Base-by-base conservation (phyloP, 1,140 invertebrate genomes). In the Calliopsis andreniformis region DNA sequence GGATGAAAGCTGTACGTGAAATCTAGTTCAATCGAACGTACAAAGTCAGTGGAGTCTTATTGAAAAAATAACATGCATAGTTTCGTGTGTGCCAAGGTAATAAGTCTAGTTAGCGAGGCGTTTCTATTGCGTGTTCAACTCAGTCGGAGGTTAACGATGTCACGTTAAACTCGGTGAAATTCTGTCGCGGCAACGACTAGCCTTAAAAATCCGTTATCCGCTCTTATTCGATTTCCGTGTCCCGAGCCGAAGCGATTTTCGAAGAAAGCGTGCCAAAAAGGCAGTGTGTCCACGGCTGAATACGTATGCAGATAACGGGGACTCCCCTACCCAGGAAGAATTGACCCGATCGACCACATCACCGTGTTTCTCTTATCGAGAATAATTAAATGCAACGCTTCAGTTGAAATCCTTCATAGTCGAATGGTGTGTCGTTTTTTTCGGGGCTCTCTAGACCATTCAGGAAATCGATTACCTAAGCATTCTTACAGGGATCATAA, bases 241-340 rank as follows among this genome's bases (percentile, higher is more conserved):
- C 53, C 58, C 25, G 20, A 51, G 49, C 39, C 49, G 61, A 58
- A 66, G 68, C 67, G 75, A 78, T 83, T 83, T 84, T 79, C 72
- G 66, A 83, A 55, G 61, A 79, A 53, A 79, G 49, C 77, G 49
- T 83, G 80, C 67, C 81, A 83, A 83, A 82, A 82, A 51, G 58
- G 25, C 32, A 58, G 43, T 62, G 61, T 35, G 61, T 80, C 55
- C 67, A 61, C 55, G 68, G 49, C 47, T 58, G 80, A 79, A 78
- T 82, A 78, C 64, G 10, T 76, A 79, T 79, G 43, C 56, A 71
- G 77, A 63, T 84, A 84, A 84, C 82, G 81, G 76, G 70, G 53
- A 56, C 63, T 53, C 51, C 56, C 28, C 51, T 45, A 18, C 14
- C 2, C 23, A 32, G 16, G 35, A 55, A 32, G 16, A 62, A 81